These are phyloP conservation scores for Pan troglodytes DNA, from an alignment of 2,113 vertebrate species.

Conservation along the genomic window NHGRI_mPanTro3-v2.1_pri NC_072413.2:87337501-87338000, in stretches of 20 bases:
- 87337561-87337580: not conserved
- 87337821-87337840: not conserved
- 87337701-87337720: not conserved
- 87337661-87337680: not conserved
- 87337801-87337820: not conserved
- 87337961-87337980: not conserved
- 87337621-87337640: not conserved
- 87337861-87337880: not conserved
- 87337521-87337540: no score
- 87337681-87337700: not conserved
- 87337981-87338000: not conserved
- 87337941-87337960: not conserved
- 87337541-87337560: not conserved
- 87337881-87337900: not conserved
- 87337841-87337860: not conserved
- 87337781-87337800: not conserved
- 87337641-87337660: not conserved
- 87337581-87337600: not conserved
- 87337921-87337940: not conserved
- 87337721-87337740: not conserved
- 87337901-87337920: not conserved
- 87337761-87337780: not conserved
- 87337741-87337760: not conserved
- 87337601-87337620: not conserved
- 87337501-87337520: not conserved